Evolutionary conservation across 2,888 invertebrate genomes (phyloP), one percentile per base, ranked within the genome.

Genomic region (Corbicula japonica): DNA sequence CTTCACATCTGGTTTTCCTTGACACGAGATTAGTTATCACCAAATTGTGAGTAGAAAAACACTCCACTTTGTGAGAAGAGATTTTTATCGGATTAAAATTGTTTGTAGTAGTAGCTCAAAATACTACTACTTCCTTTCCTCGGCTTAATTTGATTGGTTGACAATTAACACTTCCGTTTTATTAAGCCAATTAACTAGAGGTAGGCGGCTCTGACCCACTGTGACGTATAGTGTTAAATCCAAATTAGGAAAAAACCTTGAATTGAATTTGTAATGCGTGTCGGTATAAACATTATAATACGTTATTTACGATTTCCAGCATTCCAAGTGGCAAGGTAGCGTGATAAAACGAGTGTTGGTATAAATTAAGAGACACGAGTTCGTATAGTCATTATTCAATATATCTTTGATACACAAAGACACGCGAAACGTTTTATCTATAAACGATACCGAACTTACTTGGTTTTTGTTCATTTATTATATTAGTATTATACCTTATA

Each of bases 201-300:
- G 38, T 23, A 65, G 56, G 52, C 38, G 38, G 21, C 41, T 23
- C 35, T 76, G 70, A 76, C 63, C 73, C 58, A 28, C n/a, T 28
- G 28, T 73, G 62, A 81, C 81, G 81, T 81, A 74, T 75, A 38
- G 63, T 60, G 62, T 81, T 62, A 66, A 34, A 41, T 50, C 82
- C 78, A 73, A 70, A 74, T 82, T 62, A 63, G 82, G 82, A 76
- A 82, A 58, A 82, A 82, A 82, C 75, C 52, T 76, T 82, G 82
- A 82, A 82, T 82, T 76, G 78, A 81, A 62, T 28, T 73, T 76
- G 60, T 61, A 58, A 68, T 63, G 63, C 46, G 76, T 78, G 69
- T 76, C 69, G 63, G 63, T 44, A 70, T 72, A 78, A 68, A 74
- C 72, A 76, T 54, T 52, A 52, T 63, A 46, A 75, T 63, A 78